phyloP scores from a whole-genome alignment of 2,797 vertebrate species.

The Acanthurus tractus region DNA sequence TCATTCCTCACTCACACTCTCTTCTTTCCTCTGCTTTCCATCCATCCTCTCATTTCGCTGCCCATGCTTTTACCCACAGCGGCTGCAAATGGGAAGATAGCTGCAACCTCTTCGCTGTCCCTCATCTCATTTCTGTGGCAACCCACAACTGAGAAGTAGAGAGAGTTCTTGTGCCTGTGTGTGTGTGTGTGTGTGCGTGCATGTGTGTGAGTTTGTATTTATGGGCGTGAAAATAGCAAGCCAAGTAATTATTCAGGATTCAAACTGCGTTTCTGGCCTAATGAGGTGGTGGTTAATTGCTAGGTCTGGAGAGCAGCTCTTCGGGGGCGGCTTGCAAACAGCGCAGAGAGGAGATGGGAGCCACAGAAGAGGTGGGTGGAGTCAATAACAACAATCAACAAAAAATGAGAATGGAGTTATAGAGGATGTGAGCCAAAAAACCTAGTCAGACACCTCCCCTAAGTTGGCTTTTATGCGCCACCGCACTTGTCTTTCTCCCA shows the following conservation, averaged over 20 bases:
- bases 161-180: constrained; percentile 4
- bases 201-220: constrained; percentile 8
- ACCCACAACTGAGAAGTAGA: constrained; percentile 21
- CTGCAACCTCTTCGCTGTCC: constrained; percentile 15
- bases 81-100: constrained; percentile 65
- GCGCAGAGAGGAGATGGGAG: constrained; percentile 9
- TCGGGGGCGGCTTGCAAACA: constrained; percentile 50
- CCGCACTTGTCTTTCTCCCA: constrained; percentile 25
- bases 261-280: constrained; percentile 66
- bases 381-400: constrained; percentile 48
- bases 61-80: constrained; percentile 30
- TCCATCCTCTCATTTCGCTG: constrained; percentile 40
- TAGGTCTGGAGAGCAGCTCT: constrained; percentile 57
- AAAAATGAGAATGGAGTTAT: constrained; percentile 27
- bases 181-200: neutral
- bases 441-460: constrained; percentile 2
- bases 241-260: constrained; percentile 67
- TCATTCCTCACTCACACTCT: constrained; percentile 20
- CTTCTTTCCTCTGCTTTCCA: constrained; percentile 30
- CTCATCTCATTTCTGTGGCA: constrained; percentile 47
- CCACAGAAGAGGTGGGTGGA: constrained; percentile 27
- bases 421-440: constrained; percentile 21
- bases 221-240: constrained; percentile 14
- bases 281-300: constrained; percentile 73
- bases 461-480: constrained; percentile 4